Base-by-base conservation (phyloP, 2,113 vertebrate species). In the Oryzias woworae region DNA sequence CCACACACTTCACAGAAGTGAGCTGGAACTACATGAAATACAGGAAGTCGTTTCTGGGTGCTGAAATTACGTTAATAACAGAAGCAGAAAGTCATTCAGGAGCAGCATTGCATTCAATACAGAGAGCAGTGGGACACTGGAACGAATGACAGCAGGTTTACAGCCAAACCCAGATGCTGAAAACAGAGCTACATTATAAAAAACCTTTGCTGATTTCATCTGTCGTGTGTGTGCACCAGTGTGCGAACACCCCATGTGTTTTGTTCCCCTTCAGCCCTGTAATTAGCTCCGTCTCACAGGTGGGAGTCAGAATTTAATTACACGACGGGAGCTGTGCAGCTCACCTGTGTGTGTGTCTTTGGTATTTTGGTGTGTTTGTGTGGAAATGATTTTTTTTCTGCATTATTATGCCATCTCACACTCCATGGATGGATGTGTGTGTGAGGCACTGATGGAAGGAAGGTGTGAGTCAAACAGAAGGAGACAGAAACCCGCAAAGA, bases 241-340 rank as follows among this genome's bases (percentile, higher is more conserved):
- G 44, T 61, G 61, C 61, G 62, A 41, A 53, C 43, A 64, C 36
- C 49, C 20, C 57, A n/a, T 51, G 23, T n/a, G 53, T 82, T 67
- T 71, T 71, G 73, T 80, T 77, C 68, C 54, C 55, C 26, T 47
- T 54, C 77, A 78, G 82, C 69, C 73, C 80, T 87, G 66, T 85
- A 78, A 87, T 84, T 83, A 82, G 68, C 62, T 76, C 69, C 75
- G 79, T 77, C 75, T 68, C 77, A 66, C 85, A 84, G 85, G 82
- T 84, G 82, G 82, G 81, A 78, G 50, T 53, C 72, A 69, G 57
- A 74, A 80, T 84, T 80, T 84, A 84, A 87, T 87, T 81, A 84
- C 77, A 82, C 72, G 72, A 53, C 66, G 71, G 62, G 64, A 80
- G 48, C 49, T 68, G 68, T 66, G 42, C 65, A 63, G 69, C 69